Evolutionary conservation across 2,888 invertebrate species (phyloP).

Genomic region (Lithophane semibrunnea): DNA sequence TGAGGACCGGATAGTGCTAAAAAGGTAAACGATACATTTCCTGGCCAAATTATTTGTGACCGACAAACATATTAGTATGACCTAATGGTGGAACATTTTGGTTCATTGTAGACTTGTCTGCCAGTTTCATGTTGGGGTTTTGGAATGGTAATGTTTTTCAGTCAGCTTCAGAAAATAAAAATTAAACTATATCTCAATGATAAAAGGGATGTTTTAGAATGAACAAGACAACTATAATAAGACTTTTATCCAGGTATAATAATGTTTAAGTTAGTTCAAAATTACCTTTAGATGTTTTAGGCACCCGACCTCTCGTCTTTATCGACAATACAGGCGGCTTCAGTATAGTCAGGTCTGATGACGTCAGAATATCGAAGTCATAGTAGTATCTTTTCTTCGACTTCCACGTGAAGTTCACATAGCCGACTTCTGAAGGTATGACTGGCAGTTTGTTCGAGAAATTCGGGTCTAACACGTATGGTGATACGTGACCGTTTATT

Average conservation of each 20-base stretch:
- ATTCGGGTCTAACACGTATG: constrained; percentile 96
- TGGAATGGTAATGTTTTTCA: not conserved
- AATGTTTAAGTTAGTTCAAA: not conserved
- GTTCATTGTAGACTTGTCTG: not conserved
- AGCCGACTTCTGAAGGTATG: constrained; percentile 97
- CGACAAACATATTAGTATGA: constrained; percentile 30
- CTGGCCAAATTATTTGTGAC: constrained; percentile 28
- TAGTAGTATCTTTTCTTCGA: constrained; percentile 96
- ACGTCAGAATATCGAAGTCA: constrained; percentile 96
- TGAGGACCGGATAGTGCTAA: constrained; percentile 15
- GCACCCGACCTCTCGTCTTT: constrained; percentile 95
- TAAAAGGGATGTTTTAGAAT: not conserved
- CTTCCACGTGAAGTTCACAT: constrained; percentile 97
- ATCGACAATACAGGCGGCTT: constrained; percentile 97
- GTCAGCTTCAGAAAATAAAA: not conserved
- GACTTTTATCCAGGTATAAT: not conserved
- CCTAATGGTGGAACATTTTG: not conserved
- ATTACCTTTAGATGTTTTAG: constrained; percentile 95
- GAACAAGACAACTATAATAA: too few species aligned
- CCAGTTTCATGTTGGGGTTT: not conserved
- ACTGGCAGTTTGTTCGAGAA: constrained; percentile 97
- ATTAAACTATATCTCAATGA: not conserved
- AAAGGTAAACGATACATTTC: constrained; percentile 31
- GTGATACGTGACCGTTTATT: constrained; percentile 95
- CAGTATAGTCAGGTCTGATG: constrained; percentile 95